Conservation (phyloP, 2,797 vertebrate genomes). For the Aeoliscus strigatus region DNA sequence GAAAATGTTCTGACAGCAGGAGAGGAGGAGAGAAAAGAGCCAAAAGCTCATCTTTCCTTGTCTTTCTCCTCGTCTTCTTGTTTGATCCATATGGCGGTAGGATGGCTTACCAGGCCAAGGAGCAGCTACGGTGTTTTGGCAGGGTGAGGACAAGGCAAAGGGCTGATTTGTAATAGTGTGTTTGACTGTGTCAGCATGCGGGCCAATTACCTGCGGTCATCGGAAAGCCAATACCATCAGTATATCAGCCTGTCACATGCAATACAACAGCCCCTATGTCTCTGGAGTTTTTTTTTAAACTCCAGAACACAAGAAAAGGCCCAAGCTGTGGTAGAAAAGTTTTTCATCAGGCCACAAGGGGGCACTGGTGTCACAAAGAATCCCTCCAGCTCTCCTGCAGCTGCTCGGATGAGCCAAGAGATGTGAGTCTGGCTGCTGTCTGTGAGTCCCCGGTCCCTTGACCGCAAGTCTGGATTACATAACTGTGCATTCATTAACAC, state of each 20-base stretch:
- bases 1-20: slow-evolving; percentile 33
- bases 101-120: slow-evolving; percentile 51
- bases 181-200: slow-evolving; percentile 62
- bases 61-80: slow-evolving; percentile 50
- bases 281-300: slow-evolving; percentile 31
- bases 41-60: slow-evolving; percentile 59
- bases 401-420: too few relatives aligned
- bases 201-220: slow-evolving; percentile 49
- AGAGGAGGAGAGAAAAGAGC: slow-evolving; percentile 26
- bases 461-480: slow-evolving; percentile 51
- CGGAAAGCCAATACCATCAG: slow-evolving; percentile 45
- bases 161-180: slow-evolving; percentile 51
- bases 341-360: slow-evolving; percentile 58
- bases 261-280: slow-evolving; percentile 45
- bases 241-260: slow-evolving; percentile 40
- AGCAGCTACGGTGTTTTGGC: slow-evolving; percentile 50
- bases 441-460: slow-evolving; percentile 21
- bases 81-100: slow-evolving; percentile 61
- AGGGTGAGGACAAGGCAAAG: slow-evolving; percentile 32
- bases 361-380: slow-evolving; percentile 66
- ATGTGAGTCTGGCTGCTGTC: slow-evolving; percentile 30
- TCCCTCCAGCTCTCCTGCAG: too few relatives aligned
- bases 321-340: slow-evolving; percentile 33
- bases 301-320: slow-evolving; percentile 45
- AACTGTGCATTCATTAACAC: slow-evolving; percentile 61